Base-by-base conservation (phyloP, 2,113 vertebrate species). In the Verasper variegatus region DNA sequence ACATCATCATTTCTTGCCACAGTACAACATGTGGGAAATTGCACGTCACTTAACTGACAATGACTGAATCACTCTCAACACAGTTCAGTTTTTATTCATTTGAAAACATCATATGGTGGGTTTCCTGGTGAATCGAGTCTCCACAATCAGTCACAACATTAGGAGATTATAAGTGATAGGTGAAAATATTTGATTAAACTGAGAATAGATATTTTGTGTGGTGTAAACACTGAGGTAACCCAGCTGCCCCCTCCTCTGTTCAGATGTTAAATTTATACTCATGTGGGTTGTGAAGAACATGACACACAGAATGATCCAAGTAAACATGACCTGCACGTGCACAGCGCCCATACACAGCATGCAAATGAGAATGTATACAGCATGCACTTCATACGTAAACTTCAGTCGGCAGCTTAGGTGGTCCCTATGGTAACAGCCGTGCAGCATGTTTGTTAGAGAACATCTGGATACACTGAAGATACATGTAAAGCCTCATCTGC, bases 351-450 rank as follows among this genome's bases (percentile, higher is more conserved):
- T 37, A n/a, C 18, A 49, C 21, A 31, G 40, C 63, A 81, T 71
- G 80, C 42, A 81, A 77, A 88, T 88, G 42, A 87, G 61, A 54
- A 68, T 88, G 61, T 56, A 81, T 24, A 66, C 69, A 81, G 71
- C 17, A 74, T 61, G 31, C 71, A 59, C 74, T 52, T 86, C 40
- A 85, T 71, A 55, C 49, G 37, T 56, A 57, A 74, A 80, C 76
- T 61, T 70, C 8, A 27, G 64, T 31, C 65, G 13, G 45, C 62
- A 68, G 42, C 55, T 65, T 26, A 80, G 69, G 74, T 4, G 14
- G 73, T 93, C 74, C 47, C 88, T 63, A 89, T 92, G 83, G 89
- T 57, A 89, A 91, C 88, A 18, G 68, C 31, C 69, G 20, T 27
- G 27, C 27, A 5, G 27, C 27, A 31, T 31, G 24, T 65, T 40